These are phyloP conservation scores for Herpailurus yagouaroundi DNA, from an alignment of 2,113 vertebrate species.

Conservation along the genomic window DNA sequence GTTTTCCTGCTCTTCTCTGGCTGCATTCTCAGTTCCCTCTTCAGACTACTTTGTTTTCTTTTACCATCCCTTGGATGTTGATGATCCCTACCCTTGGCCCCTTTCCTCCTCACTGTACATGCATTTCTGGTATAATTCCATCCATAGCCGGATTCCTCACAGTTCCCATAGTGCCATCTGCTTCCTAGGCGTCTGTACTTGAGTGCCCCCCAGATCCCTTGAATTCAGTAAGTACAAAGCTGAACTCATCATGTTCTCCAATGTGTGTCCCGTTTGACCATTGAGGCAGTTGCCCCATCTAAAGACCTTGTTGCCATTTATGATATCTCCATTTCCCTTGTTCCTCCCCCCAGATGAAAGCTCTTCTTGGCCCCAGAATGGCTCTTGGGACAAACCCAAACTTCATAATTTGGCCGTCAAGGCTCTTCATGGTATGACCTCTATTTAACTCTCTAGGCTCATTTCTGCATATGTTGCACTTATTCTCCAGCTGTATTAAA, in stretches of 20 bases:
- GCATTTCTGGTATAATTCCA: neutral
- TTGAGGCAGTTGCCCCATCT: neutral
- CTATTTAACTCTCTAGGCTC: neutral
- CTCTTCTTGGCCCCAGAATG: neutral
- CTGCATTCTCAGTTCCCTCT: neutral
- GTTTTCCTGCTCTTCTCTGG: neutral
- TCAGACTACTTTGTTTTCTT: neutral
- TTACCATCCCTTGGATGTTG: neutral
- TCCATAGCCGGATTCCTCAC: fast-evolving
- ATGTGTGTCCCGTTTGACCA: neutral
- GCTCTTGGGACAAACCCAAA: neutral
- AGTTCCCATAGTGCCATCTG: neutral
- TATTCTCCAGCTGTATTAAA: neutral
- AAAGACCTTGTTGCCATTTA: neutral
- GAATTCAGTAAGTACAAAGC: neutral
- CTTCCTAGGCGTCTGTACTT: neutral
- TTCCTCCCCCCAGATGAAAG: neutral
- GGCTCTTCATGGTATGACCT: neutral
- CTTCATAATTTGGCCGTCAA: neutral
- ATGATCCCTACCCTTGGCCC: too few relatives aligned
- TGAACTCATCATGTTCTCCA: neutral
- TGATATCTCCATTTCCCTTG: neutral
- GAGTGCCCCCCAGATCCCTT: neutral
- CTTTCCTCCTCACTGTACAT: neutral
- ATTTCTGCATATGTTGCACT: neutral